Evolutionary conservation across 2,888 invertebrate genomes (phyloP), one percentile per base, ranked within the genome.

Genomic region (Candidula unifasciata): DNA sequence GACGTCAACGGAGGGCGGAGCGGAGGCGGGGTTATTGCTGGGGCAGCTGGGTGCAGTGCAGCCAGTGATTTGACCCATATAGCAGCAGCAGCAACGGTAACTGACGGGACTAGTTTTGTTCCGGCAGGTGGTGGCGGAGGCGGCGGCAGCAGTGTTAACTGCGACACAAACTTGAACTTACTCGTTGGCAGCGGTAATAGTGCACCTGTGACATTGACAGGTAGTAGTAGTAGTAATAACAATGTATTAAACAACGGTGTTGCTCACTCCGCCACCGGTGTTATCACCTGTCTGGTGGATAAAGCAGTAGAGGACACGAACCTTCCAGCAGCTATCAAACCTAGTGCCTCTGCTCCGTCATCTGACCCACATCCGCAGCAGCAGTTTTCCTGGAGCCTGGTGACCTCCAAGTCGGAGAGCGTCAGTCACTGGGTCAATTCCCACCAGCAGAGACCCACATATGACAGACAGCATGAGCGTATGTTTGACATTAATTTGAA

Each of bases 401-500:
- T 83, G 21, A 84, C 90, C 18, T 88, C 89, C 18, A 91, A 91
- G 82, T 89, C 88, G 68, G 89, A 89, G 76, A 89, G 89, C 87
- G 88, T 90, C 68, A 89, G 89, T 84, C 89, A 89, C 85, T 91
- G 92, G 92, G 86, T 92, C 73, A 89, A 91, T 73, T 89, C 89
- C 2, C 91, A 92, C 79, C 90, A 91, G 73, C 90, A 90, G 71
- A 87, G 87, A 79, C 89, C 66, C 8, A 37, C 24, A 24, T 24
- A 5, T 35, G 80, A 84, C 71, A 84, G 74, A 54, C 79, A 89
- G 81, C 87, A 88, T 33, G 90, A 91, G 79, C 85, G 86, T 73
- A 82, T 78, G 57, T 81, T 82, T 30, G 81, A 77, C 82, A 80
- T 68, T 80, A 95, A 88, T 94, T 96, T 91, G 87, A 96, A 96